Percentiles rank a stretch among this genome's conserved stretches.
Evolutionary conservation across 2,888 invertebrate species (phyloP).

Genomic region (Sinopyrophorus schimmeli): DNA sequence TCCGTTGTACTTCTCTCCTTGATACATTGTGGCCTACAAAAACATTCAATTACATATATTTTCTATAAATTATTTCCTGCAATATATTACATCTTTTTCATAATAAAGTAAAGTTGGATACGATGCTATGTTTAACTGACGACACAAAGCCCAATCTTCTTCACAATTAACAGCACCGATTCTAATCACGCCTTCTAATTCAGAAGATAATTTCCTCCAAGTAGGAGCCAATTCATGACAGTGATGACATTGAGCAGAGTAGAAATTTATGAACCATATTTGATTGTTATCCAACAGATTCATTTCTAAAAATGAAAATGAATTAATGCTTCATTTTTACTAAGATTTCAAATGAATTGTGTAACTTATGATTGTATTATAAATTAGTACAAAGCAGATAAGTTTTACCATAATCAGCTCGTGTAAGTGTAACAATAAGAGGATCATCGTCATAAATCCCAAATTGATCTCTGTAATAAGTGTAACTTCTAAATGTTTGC

Average conservation of each 20-base stretch:
- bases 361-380: background rate
- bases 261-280: constrained; percentile 85
- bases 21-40: constrained; percentile 58
- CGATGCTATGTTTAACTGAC: constrained; percentile 70
- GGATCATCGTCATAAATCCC: constrained; percentile 87
- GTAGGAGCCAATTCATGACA: constrained; percentile 81
- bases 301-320: constrained; percentile 49
- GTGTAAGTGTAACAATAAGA: constrained; percentile 75
- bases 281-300: constrained; percentile 62
- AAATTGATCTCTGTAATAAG: constrained; percentile 78
- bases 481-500: constrained; percentile 76
- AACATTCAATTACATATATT: constrained; percentile 10
- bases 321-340: constrained; percentile 4
- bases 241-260: constrained; percentile 84
- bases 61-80: background rate
- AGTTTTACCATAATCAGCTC: constrained; percentile 75
- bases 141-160: constrained; percentile 79
- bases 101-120: constrained; percentile 80
- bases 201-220: constrained; percentile 78
- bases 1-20: constrained; percentile 64
- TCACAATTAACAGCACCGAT: constrained; percentile 87
- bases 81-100: constrained; percentile 49
- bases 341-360: background rate
- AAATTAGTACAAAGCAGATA: background rate
- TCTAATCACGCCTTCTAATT: constrained; percentile 76